phyloP scores from a whole-genome alignment of 1,140 invertebrate species.

The Elymnias hypermnestra region DNA sequence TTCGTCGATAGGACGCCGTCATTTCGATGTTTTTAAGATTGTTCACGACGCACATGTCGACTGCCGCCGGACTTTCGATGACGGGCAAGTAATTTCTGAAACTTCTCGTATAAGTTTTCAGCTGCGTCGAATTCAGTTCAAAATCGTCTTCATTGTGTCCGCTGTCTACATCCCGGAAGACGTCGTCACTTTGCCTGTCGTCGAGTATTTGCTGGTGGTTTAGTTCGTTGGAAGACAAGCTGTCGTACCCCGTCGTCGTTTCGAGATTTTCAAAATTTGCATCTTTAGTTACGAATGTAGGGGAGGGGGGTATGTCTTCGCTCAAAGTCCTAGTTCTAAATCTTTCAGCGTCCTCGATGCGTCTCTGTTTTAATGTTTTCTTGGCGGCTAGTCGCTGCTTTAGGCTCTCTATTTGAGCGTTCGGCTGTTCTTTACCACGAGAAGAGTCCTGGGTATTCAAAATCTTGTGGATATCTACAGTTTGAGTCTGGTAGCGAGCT shows the following conservation, averaged over 20 bases:
- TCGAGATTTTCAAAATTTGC: conserved; percentile 64
- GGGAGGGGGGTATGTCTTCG: conserved; percentile 68
- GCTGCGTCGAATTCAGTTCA: conserved; percentile 70
- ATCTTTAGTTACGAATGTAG: conserved; percentile 63
- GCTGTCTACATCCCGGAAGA: conserved; percentile 50
- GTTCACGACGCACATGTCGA: conserved; percentile 68
- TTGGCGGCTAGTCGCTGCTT: conserved; percentile 66
- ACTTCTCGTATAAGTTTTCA: conserved; percentile 66
- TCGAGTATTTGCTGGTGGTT: conserved; percentile 56
- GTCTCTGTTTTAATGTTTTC: conserved; percentile 76
- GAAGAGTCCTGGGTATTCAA: conserved; percentile 25
- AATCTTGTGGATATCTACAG: conserved; percentile 63
- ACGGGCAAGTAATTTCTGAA: conserved; percentile 67
- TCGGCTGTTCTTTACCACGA: conserved; percentile 15
- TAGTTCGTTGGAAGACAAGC: conserved; percentile 57
- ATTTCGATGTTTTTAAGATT: conserved; percentile 73
- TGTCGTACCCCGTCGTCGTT: conserved; percentile 66
- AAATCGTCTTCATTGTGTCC: conserved; percentile 80
- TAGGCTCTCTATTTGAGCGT: conserved; percentile 66
- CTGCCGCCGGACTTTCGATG: conserved; percentile 63
- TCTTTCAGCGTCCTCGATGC: conserved; percentile 78
- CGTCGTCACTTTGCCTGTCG: conserved; percentile 45
- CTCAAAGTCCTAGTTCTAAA: conserved; percentile 80
- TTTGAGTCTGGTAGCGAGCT: conserved; percentile 83
- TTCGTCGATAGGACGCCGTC: conserved; percentile 63